Evolutionary conservation across 2,797 vertebrate genomes (phyloP).

Genomic region (Thaleichthys pacificus): DNA sequence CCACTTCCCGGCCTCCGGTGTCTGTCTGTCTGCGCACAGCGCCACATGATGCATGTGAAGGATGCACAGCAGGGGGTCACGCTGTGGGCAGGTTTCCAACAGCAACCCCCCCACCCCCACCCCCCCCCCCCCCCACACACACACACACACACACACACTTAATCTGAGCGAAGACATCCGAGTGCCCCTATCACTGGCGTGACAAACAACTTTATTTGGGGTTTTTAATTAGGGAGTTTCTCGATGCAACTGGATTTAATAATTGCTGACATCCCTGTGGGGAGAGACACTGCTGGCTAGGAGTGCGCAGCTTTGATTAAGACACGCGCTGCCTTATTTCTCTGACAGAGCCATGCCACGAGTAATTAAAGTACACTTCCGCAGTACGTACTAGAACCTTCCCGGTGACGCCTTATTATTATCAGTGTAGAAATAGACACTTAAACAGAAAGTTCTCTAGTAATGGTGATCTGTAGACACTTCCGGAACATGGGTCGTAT

Average conservation of each 20-base stretch:
- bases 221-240: constrained; percentile 16
- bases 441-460: constrained; percentile 8
- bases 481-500: constrained; percentile 18
- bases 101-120: neutral
- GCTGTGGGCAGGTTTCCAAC: neutral
- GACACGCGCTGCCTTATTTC: neutral
- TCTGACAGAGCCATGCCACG: neutral
- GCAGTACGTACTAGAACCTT: neutral
- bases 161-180: neutral
- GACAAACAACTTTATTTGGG: constrained; percentile 2
- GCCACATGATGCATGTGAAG: neutral
- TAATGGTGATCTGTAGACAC: constrained; percentile 18
- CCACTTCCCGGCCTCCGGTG: no score
- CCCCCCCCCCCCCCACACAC: neutral
- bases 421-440: constrained; percentile 2
- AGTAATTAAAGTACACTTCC: no score
- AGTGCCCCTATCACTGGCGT: neutral
- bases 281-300: neutral
- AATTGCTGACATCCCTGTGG: constrained; percentile 8
- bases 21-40: neutral
- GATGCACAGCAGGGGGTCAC: neutral
- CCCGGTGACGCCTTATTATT: neutral
- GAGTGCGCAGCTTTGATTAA: constrained; percentile 5
- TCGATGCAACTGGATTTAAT: neutral
- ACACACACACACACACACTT: neutral